A percentile compares a stretch with the other conserved stretches of the same genome.
Evolutionary conservation across 2,113 vertebrate genomes (phyloP).

Genomic region (Rissa tridactyla): DNA sequence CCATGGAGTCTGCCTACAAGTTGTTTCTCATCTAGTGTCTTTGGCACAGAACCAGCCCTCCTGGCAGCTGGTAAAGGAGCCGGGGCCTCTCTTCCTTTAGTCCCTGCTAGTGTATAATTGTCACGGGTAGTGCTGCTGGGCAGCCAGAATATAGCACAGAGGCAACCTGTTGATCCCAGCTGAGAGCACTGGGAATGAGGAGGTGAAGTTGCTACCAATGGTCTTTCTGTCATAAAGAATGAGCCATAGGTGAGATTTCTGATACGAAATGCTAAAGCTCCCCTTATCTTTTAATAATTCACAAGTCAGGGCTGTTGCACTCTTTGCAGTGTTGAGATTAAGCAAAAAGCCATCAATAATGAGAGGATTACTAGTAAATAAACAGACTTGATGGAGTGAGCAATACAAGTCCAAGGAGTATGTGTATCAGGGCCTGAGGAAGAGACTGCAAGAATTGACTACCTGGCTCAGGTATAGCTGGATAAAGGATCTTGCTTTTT

Average conservation of each 20-base stretch:
- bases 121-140: neutral
- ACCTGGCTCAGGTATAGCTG: neutral
- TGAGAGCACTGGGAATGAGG: neutral
- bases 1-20: neutral
- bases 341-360: neutral
- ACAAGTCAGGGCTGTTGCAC: neutral
- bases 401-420: neutral
- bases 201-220: neutral
- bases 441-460: neutral
- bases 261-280: neutral
- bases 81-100: neutral
- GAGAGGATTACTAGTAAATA: neutral
- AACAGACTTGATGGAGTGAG: neutral
- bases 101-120: neutral
- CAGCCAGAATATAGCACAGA: neutral
- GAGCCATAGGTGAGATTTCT: neutral
- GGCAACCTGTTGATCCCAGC: neutral
- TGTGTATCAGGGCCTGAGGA: neutral
- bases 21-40: neutral
- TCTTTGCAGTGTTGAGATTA: neutral
- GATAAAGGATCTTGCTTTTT: neutral
- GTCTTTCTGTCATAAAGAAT: neutral
- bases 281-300: neutral
- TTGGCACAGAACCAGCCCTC: neutral
- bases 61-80: neutral